phyloP scores from a whole-genome alignment of 1,140 invertebrate genomes.

The Patella vulgata region DNA sequence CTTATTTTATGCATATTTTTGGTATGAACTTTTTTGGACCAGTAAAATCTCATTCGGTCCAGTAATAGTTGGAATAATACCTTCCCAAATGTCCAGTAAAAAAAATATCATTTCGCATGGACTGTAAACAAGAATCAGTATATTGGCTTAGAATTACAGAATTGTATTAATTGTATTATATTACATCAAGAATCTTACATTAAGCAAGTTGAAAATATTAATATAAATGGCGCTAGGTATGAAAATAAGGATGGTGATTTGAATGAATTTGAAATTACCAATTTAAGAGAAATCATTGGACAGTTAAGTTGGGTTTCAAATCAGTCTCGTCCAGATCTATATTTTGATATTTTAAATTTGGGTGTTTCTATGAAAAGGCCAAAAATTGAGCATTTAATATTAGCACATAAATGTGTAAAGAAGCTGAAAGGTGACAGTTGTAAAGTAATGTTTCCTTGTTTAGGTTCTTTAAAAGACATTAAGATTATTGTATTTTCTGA shows the following conservation, averaged over 20 bases:
- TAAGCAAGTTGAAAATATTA: conserved; percentile 1
- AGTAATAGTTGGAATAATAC: no score
- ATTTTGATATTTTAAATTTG: conserved; percentile 20
- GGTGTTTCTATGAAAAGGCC: conserved; percentile 18
- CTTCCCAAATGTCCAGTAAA: no score
- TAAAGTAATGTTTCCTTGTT: no score
- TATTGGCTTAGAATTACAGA: no score
- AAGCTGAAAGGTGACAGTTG: conserved; percentile 18
- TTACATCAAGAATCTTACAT: no score
- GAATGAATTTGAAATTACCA: conserved; percentile 17
- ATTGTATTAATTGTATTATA: no score
- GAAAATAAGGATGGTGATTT: conserved; percentile 6
- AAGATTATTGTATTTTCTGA: conserved; percentile 24
- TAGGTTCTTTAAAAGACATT: no score
- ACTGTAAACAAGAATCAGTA: no score
- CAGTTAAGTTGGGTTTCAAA: conserved; percentile 30
- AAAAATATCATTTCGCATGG: no score
- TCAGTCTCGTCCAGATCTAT: conserved; percentile 27
- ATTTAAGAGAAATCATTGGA: conserved; percentile 21
- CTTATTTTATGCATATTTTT: no score
- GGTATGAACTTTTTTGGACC: no score
- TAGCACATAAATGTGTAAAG: conserved; percentile 23
- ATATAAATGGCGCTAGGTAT: conserved; percentile 14
- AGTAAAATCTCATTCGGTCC: no score
- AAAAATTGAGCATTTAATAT: conserved; percentile 13